These are phyloP conservation scores for Cynoglossus semilaevis DNA, from an alignment of 2,113 vertebrate genomes.

Conservation along the genomic window DNA sequence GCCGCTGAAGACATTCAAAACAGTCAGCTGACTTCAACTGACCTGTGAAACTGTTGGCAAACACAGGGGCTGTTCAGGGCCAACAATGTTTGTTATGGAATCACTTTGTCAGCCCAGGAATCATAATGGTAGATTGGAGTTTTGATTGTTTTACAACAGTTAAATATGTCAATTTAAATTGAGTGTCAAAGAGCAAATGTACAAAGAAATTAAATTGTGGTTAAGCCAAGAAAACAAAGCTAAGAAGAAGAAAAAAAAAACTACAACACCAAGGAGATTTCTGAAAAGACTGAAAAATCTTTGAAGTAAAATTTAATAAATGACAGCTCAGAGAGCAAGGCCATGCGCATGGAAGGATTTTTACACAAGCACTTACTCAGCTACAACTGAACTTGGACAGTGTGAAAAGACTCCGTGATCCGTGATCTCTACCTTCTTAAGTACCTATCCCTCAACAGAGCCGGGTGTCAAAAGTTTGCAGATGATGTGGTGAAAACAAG, in stretches of 20 bases:
- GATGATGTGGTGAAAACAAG: conserved; percentile 71
- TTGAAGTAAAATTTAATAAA: background rate
- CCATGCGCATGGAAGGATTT: conserved; percentile 25
- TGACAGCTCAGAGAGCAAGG: background rate
- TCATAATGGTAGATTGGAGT: background rate
- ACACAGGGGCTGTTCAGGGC: background rate
- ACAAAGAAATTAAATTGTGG: no score
- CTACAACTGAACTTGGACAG: conserved; percentile 53
- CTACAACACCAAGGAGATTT: background rate
- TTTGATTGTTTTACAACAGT: background rate
- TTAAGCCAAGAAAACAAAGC: no score
- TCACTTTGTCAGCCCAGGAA: background rate
- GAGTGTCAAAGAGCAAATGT: no score
- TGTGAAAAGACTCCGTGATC: conserved; percentile 55
- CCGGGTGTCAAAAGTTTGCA: conserved; percentile 72
- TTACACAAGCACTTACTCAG: conserved; percentile 46
- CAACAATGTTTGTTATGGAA: background rate
- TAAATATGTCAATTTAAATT: no score
- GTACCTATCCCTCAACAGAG: conserved; percentile 70
- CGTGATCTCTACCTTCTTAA: conserved; percentile 70
- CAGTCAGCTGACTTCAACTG: background rate
- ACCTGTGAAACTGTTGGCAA: background rate
- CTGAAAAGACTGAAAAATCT: conserved; percentile 5
- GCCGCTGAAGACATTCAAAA: background rate
- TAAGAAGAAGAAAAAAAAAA: no score